Evolutionary conservation across 2,113 vertebrate genomes (phyloP).

Genomic region (Indri indri): DNA sequence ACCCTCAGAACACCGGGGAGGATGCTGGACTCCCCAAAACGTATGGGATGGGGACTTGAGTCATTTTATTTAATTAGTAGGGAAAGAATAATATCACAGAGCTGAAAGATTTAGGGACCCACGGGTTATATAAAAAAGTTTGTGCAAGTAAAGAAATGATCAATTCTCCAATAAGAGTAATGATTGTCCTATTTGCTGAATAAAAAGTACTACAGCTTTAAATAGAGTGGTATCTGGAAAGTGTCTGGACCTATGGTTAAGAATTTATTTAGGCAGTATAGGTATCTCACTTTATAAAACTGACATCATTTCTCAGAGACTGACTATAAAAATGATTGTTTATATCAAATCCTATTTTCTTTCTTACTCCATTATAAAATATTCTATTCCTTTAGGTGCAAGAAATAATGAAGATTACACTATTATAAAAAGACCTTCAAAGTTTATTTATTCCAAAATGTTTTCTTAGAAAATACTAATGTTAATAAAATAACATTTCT

Average conservation of each 20-base stretch:
- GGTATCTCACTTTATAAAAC: neutral
- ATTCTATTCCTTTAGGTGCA: neutral
- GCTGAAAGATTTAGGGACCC: neutral
- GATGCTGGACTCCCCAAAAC: neutral
- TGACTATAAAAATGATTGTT: neutral
- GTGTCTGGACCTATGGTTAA: neutral
- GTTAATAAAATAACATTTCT: neutral
- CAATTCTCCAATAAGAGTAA: neutral
- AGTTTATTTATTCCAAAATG: neutral
- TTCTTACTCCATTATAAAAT: neutral
- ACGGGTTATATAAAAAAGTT: neutral
- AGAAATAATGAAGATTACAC: conserved; percentile 16
- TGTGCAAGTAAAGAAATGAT: neutral
- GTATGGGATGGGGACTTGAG: neutral
- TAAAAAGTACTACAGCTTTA: neutral
- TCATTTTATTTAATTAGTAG: neutral
- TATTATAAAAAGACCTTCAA: neutral
- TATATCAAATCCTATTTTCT: neutral
- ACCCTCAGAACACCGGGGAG: neutral
- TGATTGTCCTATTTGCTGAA: neutral
- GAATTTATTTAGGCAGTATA: neutral
- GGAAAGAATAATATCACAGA: neutral
- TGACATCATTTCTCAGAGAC: neutral
- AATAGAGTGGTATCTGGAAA: neutral
- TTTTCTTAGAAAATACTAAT: neutral